phyloP scores from a whole-genome alignment of 2,113 vertebrate species.

The Actenoides lindsayi region DNA sequence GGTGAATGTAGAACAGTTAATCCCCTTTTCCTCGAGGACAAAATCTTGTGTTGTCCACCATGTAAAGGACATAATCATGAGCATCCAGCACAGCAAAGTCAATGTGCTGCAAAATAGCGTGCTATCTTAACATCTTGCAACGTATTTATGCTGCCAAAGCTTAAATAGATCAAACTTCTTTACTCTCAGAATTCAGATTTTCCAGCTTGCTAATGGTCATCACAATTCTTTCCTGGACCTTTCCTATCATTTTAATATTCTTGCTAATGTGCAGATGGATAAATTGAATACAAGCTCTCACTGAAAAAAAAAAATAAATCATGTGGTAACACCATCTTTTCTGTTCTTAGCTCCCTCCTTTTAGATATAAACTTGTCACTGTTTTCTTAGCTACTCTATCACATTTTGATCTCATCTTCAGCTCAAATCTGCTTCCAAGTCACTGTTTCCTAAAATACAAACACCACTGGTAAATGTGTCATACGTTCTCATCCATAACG shows the following conservation, averaged over 20 bases:
- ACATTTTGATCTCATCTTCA: constrained; percentile 29
- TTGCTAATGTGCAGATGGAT: background rate
- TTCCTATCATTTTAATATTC: background rate
- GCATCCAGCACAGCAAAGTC: background rate
- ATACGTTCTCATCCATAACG: constrained; percentile 18
- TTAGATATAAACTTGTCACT: background rate
- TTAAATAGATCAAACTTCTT: background rate
- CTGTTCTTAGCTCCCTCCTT: background rate
- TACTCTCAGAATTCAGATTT: background rate
- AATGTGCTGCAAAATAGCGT: background rate
- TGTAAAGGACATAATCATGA: background rate
- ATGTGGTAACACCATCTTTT: background rate
- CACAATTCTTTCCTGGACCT: background rate
- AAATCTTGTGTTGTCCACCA: background rate
- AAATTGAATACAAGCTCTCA: background rate
- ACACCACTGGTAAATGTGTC: constrained; percentile 41
- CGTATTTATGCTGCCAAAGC: background rate
- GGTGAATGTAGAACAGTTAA: background rate
- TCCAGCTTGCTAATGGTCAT: background rate
- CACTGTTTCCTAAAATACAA: constrained; percentile 55
- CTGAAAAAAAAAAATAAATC: background rate
- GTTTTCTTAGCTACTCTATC: background rate
- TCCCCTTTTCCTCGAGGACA: background rate
- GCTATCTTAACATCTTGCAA: background rate
- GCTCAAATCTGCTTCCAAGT: constrained; percentile 8